These are phyloP conservation scores for Furnarius figulus DNA, from an alignment of 2,113 vertebrate genomes.

Conservation along the genomic window DNA sequence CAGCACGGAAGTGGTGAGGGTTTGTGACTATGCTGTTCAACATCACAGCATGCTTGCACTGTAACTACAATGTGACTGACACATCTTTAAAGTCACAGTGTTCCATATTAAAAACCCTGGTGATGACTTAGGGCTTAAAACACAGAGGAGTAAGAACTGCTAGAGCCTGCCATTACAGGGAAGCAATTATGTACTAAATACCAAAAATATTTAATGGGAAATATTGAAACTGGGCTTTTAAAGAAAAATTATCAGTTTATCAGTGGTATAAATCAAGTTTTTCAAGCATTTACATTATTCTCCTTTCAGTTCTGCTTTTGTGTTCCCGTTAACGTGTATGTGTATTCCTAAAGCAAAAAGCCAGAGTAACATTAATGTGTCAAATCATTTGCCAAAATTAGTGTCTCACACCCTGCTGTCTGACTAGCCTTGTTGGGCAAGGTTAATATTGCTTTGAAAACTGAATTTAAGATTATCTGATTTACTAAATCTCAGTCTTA, in stretches of 20 bases:
- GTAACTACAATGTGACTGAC: not conserved
- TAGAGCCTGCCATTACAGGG: not conserved
- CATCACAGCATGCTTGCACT: not conserved
- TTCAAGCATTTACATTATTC: not conserved
- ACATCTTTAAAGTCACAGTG: not conserved
- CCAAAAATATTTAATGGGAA: not conserved
- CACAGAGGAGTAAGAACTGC: not conserved
- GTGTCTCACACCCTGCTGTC: not conserved
- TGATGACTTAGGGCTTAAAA: not conserved
- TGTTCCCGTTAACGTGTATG: not conserved
- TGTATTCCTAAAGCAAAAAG: not conserved
- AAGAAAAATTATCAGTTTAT: not conserved
- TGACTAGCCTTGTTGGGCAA: not conserved
- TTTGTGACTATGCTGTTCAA: not conserved
- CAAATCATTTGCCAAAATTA: not conserved
- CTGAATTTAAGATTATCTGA: not conserved
- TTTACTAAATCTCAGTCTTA: not conserved
- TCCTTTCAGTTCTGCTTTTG: not conserved
- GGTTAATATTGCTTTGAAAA: not conserved
- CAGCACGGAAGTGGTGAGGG: not conserved
- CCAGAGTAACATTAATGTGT: not conserved
- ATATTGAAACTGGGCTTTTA: not conserved
- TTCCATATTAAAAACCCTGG: not conserved
- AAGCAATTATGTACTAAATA: not conserved
- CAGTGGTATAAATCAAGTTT: not conserved